Evolutionary conservation across 2,797 vertebrate species (phyloP).

Genomic region (Sphenodon punctatus): DNA sequence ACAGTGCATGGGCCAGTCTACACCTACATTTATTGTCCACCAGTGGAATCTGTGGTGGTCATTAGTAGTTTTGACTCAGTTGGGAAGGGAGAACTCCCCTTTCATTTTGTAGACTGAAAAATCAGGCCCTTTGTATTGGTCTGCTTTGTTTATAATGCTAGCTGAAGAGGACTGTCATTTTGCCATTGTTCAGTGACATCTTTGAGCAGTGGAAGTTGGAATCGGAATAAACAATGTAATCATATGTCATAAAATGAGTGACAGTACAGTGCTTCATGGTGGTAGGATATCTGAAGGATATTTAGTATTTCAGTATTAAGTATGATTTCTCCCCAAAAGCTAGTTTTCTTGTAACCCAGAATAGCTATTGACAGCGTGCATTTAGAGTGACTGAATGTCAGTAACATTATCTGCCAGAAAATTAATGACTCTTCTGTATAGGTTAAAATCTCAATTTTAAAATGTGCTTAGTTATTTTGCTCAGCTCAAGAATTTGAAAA

Average conservation of each 20-base stretch:
- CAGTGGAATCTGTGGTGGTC: too few species aligned
- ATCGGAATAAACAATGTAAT: neutral
- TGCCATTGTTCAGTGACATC: accelerated
- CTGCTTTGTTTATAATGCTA: too few species aligned
- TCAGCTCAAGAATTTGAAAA: neutral
- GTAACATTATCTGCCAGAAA: neutral
- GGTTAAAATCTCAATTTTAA: neutral
- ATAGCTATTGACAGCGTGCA: neutral
- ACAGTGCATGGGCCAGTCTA: neutral
- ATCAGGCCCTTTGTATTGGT: neutral
- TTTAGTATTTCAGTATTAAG: neutral
- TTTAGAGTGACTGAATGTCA: neutral
- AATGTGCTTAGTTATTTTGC: neutral
- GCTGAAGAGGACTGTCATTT: neutral
- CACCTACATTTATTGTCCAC: accelerated
- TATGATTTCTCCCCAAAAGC: neutral
- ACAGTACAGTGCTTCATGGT: neutral
- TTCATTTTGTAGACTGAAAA: accelerated
- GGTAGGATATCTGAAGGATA: neutral
- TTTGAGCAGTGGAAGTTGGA: neutral
- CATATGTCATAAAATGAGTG: accelerated
- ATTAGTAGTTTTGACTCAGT: too few species aligned
- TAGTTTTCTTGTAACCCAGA: neutral
- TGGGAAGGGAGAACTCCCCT: neutral
- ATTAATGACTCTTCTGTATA: neutral